Conservation (phyloP, 2,113 vertebrate genomes). For the Gambusia holbrooki region DNA sequence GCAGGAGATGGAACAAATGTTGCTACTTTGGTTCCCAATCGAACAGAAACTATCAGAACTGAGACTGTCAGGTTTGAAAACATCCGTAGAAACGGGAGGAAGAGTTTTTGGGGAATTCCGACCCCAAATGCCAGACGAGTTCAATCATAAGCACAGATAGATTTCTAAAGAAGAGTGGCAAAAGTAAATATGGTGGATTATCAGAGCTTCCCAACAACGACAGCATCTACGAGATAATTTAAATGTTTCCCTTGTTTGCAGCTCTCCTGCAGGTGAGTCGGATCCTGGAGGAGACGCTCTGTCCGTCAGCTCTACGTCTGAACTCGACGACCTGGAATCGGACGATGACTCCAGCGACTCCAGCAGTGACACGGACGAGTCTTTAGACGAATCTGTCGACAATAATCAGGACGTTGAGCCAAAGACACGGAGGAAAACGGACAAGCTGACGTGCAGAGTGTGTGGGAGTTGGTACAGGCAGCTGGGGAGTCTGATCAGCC, state of each 20-base stretch:
- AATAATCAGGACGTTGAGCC: background rate
- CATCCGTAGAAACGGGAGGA: too few species aligned
- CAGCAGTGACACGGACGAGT: background rate
- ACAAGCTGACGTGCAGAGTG: constrained; percentile 3
- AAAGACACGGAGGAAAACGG: background rate
- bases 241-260: background rate
- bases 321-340: background rate
- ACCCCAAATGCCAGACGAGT: too few species aligned
- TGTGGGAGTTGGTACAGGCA: constrained; percentile 6
- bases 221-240: background rate
- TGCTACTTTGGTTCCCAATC: too few species aligned
- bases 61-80: too few species aligned
- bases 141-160: too few species aligned
- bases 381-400: background rate
- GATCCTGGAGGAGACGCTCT: background rate
- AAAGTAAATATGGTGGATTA: too few species aligned
- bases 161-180: too few species aligned
- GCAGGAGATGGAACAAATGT: too few species aligned
- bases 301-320: background rate
- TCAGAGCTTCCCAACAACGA: too few species aligned
- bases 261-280: background rate
- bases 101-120: too few species aligned
- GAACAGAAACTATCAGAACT: too few species aligned
- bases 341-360: background rate
- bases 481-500: constrained; percentile 4